These are phyloP conservation scores for Coracias cyanogaster DNA, from an alignment of 2,797 vertebrate genomes.

Conservation along the genomic window DNA sequence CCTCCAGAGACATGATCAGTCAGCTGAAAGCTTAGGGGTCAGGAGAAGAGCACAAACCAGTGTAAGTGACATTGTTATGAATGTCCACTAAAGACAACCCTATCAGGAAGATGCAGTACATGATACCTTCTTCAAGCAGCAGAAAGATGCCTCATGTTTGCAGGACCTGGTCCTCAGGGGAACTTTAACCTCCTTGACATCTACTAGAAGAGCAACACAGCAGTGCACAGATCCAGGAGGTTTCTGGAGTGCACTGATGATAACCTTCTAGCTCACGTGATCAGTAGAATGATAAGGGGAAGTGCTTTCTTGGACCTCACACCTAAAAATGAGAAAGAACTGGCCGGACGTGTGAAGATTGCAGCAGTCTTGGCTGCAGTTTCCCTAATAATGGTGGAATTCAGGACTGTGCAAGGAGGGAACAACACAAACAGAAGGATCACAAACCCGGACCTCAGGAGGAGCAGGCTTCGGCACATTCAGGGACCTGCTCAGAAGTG, in stretches of 20 bases:
- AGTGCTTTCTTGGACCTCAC: not conserved
- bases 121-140: not conserved
- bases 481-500: not conserved
- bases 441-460: not conserved
- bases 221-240: not conserved
- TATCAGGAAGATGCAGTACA: not conserved
- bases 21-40: not conserved
- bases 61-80: not conserved
- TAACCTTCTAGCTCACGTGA: not conserved
- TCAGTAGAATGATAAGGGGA: fast-evolving
- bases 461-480: not conserved
- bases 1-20: not conserved
- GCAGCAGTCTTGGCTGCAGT: not conserved
- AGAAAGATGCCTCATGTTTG: not conserved
- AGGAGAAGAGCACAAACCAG: not conserved
- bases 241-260: not conserved
- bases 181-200: not conserved
- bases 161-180: not conserved
- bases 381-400: not conserved
- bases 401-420: not conserved
- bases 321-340: not conserved
- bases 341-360: not conserved
- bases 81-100: not conserved
- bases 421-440: not conserved
- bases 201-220: not conserved